Evolutionary conservation across 2,113 vertebrate genomes (phyloP), one percentile per base, ranked within the genome.

Genomic region (Gymnogyps californianus): DNA sequence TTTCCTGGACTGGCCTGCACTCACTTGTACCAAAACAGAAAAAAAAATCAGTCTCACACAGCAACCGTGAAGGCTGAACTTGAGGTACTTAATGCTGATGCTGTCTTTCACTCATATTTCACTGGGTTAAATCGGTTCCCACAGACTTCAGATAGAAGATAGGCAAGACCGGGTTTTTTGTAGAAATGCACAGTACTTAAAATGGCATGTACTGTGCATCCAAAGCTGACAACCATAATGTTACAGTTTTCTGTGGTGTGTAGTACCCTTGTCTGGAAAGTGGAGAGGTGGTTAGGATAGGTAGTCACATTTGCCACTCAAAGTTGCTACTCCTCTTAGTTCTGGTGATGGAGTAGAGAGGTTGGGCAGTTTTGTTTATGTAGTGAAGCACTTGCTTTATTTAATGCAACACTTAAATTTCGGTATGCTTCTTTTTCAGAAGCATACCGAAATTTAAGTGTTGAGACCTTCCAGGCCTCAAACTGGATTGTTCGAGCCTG

Each of bases 231-330:
- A 57, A 89, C 92, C 61, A 87, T 77, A 44, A 64, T 70, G 9
- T 57, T 36, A 36, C 25, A 75, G 13, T 75, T 78, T 38, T 38
- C 11, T 59, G 51, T 10, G 7, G 78, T 81, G 34, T 80, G 34
- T 65, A 86, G 76, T 85, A 25, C 24, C 16, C 64, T 78, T 88
- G 66, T 89, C 36, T 55, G 52, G 65, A 38, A 89, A 75, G 65
- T 87, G 64, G 74, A 38, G 59, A 55, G 55, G 15, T 25, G 57
- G 86, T 84, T 80, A 13, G 67, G 83, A 58, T 75, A 89, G 90
- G 75, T 81, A 92, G 92, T 87, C 90, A 81, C 83, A 81, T 96
- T 87, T 89, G 77, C 88, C 86, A 84, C 90, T 38, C 75, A 75
- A 93, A 77, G 91, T 72, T 66, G 91, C 78, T 92, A 36, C 65